Percentiles rank a stretch among this genome's conserved stretches.
Evolutionary conservation across 2,113 vertebrate species (phyloP).

Genomic region (Micronycteris hirsuta): DNA sequence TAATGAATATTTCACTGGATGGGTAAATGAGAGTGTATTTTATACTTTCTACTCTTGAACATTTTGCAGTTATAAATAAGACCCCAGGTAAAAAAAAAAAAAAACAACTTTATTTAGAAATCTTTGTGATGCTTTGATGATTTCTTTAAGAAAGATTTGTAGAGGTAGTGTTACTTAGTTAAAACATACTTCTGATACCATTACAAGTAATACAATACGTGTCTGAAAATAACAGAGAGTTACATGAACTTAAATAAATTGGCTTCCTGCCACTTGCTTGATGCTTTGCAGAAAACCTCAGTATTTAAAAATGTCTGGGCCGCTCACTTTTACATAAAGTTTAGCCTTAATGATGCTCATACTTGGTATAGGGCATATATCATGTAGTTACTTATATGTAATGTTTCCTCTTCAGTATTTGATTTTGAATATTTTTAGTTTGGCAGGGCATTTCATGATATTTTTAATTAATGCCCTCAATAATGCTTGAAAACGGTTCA

Average conservation of each 20-base stretch:
- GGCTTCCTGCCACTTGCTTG: background rate
- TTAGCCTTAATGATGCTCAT: background rate
- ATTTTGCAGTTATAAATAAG: background rate
- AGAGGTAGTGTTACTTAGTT: background rate
- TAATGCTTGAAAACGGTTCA: background rate
- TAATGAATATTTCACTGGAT: background rate
- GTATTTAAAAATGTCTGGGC: background rate
- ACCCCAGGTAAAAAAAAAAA: background rate
- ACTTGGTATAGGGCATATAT: background rate
- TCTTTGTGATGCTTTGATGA: slow-evolving; percentile 1
- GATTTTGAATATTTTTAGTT: background rate
- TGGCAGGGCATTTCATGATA: background rate
- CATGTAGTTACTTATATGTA: background rate
- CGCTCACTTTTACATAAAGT: background rate
- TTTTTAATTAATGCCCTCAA: background rate
- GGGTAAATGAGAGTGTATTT: background rate
- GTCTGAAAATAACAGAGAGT: background rate
- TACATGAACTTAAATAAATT: background rate
- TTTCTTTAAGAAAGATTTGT: slow-evolving; percentile 28
- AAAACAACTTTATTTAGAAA: background rate
- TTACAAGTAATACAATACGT: background rate
- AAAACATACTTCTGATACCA: background rate
- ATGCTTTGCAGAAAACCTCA: background rate
- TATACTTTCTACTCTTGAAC: background rate
- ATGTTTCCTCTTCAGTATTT: background rate